These are phyloP conservation scores for Glomeris maerens DNA, from an alignment of 1,140 invertebrate species.

Conservation along the genomic window DNA sequence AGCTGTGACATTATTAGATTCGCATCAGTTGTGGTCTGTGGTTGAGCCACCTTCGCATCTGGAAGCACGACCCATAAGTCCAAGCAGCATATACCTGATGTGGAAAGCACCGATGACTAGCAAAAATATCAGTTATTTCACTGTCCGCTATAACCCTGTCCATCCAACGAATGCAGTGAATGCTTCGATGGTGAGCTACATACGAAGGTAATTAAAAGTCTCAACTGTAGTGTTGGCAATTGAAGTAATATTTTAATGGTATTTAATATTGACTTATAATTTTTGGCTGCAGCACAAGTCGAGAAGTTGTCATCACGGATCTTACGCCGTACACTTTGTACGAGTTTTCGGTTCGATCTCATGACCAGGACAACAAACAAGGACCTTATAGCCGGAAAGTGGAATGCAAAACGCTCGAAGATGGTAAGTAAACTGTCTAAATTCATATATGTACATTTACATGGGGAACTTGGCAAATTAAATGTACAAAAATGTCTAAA, in stretches of 20 bases:
- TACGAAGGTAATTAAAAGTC: slow-evolving; percentile 24
- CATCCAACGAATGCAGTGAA: slow-evolving; percentile 19
- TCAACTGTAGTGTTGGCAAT: too few species aligned
- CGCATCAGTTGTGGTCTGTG: too few species aligned
- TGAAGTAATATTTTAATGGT: too few species aligned
- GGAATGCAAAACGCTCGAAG: slow-evolving; percentile 39
- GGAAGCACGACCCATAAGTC: slow-evolving; percentile 35
- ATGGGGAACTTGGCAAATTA: too few species aligned
- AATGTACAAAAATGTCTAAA: too few species aligned
- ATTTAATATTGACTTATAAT: too few species aligned
- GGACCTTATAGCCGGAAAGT: slow-evolving; percentile 36
- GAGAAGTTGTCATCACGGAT: slow-evolving; percentile 33
- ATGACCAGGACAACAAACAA: slow-evolving; percentile 28
- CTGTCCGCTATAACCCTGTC: slow-evolving; percentile 36
- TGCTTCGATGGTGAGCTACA: slow-evolving; percentile 20
- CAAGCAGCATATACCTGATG: slow-evolving; percentile 34
- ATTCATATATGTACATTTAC: too few species aligned
- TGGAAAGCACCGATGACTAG: slow-evolving; percentile 30
- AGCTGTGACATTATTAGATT: neutral
- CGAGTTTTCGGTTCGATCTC: slow-evolving; percentile 41
- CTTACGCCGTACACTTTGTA: slow-evolving; percentile 45
- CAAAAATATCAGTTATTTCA: slow-evolving; percentile 29
- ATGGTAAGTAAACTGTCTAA: slow-evolving; percentile 31
- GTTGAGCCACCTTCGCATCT: slow-evolving; percentile 30
- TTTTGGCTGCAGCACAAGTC: slow-evolving; percentile 28